Evolutionary conservation across 2,888 invertebrate genomes (phyloP), one percentile per base, ranked within the genome.

Genomic region (Ochropleura leucogaster): DNA sequence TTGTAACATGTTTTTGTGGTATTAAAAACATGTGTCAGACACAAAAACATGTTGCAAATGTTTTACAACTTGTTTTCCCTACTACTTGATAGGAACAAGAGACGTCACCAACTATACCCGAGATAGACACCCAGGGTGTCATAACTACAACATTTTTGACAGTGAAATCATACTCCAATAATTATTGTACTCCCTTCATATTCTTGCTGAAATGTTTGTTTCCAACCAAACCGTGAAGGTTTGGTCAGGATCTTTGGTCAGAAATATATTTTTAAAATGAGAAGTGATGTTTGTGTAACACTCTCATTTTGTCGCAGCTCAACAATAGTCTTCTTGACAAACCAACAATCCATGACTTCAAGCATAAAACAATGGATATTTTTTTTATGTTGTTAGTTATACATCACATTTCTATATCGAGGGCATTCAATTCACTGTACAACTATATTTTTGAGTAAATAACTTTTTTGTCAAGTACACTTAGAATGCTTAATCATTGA

Each of bases 111-210:
- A 57, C 65, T 68, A 59, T 51, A 57, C 82, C 82, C 68, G n/a
- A 68, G 76, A 53, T 79, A 68, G 57, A 77, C 40, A 80, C 64
- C 64, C 79, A 76, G 76, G 60, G 60, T 57, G 65, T 68, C 59
- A 55, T 60, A 72, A 49, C 55, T 81, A 81, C 47, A 68, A 73
- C 57, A 80, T 80, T 79, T 65, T 64, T 53, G 30, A 75, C 63
- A 80, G 57, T 75, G 53, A 81, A 75, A 79, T 76, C 65, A 69
- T 79, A 76, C 55, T 75, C 68, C 60, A 76, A 76, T 69, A 76
- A 76, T 62, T 66, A 81, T 81, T 79, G 79, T 81, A 79, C 79
- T 76, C 60, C 62, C 69, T 64, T 77, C 40, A 64, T 20, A 68
- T 14, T 71, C 62, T 67, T 71, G 59, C 18, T 55, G 55, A 40